Percentiles rank a stretch among this genome's conserved stretches.
Conservation (phyloP, 2,113 vertebrate genomes). For the Mola mola region DNA sequence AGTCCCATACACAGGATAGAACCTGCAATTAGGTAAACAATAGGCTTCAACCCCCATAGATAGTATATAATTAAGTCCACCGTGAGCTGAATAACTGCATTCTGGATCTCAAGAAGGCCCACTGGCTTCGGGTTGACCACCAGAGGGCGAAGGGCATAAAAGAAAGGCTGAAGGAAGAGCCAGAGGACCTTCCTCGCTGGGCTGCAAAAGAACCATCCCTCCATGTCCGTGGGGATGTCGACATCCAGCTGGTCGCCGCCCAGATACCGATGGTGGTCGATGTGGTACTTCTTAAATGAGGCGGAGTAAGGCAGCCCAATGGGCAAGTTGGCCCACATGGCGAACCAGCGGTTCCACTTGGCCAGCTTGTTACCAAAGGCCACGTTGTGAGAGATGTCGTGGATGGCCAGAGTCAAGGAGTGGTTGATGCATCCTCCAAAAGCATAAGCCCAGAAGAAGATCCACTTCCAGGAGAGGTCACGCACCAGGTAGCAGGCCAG, state of each 20-base stretch:
- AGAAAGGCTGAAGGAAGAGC: conserved; percentile 91
- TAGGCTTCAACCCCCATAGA: conserved; percentile 90
- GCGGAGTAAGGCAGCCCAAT: conserved; percentile 93
- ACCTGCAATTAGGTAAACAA: conserved; percentile 91
- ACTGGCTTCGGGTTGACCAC: conserved; percentile 91
- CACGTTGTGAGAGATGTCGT: conserved; percentile 96
- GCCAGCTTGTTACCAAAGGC: conserved; percentile 90
- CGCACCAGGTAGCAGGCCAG: conserved; percentile 89
- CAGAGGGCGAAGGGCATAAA: conserved; percentile 90
- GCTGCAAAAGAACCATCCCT: conserved; percentile 96
- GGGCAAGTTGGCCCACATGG: conserved; percentile 95
- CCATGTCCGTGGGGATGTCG: conserved; percentile 90
- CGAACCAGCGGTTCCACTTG: conserved; percentile 93
- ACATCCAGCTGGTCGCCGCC: conserved; percentile 91
- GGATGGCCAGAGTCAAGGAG: conserved; percentile 93
- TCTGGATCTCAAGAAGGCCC: conserved; percentile 88
- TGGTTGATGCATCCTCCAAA: conserved; percentile 97
- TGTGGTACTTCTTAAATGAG: conserved; percentile 98
- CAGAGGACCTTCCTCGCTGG: conserved; percentile 91
- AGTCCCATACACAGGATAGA: conserved; percentile 91
- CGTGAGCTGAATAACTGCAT: conserved; percentile 85
- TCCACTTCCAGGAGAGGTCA: conserved; percentile 92
- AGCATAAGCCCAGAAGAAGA: conserved; percentile 93
- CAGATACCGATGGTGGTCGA: conserved; percentile 97
- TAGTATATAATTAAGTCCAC: conserved; percentile 82